A percentile compares a stretch with the other conserved stretches of the same genome.
These are phyloP conservation scores for Armadillidium nasatum DNA, from an alignment of 1,140 invertebrate genomes.

Conservation along the genomic window DNA sequence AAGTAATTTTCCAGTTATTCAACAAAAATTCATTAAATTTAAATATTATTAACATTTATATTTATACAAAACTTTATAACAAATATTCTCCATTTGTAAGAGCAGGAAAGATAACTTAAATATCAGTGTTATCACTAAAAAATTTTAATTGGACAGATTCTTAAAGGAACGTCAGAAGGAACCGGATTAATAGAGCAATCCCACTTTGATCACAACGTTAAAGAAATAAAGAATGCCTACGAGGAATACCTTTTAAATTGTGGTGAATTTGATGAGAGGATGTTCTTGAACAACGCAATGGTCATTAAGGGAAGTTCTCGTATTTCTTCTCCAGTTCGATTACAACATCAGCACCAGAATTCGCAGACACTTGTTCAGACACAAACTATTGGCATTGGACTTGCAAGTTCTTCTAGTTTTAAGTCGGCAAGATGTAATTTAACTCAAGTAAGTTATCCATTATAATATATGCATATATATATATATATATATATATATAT, in stretches of 20 bases:
- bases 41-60: too few species aligned
- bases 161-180: constrained; percentile 38
- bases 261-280: constrained; percentile 94
- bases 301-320: constrained; percentile 22
- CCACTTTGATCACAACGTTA: constrained; percentile 73
- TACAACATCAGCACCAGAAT: not conserved
- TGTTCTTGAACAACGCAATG: constrained; percentile 63
- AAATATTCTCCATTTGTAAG: too few species aligned
- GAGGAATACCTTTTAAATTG: constrained; percentile 85
- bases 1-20: too few species aligned
- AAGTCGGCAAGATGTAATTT: not conserved
- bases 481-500: too few species aligned
- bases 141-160: constrained; percentile 25
- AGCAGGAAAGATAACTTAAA: too few species aligned
- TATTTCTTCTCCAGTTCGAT: too few species aligned
- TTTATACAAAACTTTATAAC: too few species aligned
- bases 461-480: too few species aligned
- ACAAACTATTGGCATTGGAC: too few species aligned
- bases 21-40: too few species aligned
- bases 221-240: constrained; percentile 79
- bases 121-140: too few species aligned
- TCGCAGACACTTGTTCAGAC: too few species aligned
- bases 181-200: constrained; percentile 63
- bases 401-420: not conserved
- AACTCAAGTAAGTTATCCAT: not conserved